Evolutionary conservation across 2,888 invertebrate genomes (phyloP), one percentile per base, ranked within the genome.

Genomic region (Hoplodrina blanda): DNA sequence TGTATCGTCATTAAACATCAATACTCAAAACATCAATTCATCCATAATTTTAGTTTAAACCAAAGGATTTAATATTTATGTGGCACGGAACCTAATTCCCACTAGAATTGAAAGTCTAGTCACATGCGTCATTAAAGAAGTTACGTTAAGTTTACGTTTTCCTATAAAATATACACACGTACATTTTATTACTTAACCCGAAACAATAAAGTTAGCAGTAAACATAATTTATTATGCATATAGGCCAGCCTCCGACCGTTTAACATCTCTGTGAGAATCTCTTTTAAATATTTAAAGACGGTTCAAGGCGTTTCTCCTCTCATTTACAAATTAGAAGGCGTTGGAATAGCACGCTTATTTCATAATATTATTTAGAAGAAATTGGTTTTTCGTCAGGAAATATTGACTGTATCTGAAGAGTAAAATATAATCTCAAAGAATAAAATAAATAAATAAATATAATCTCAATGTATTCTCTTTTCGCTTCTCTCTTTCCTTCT

Each of bases 161-260:
- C 50, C 60, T 50, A 74, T 76, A 74, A 78, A 73, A 60, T 44
- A 55, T 67, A 56, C 20, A 73, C 52, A 64, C 63, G 37, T 65
- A 81, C 60, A 66, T 76, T 83, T 83, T 82, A 84, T 75, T 69
- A 73, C 77, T 62, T 69, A 73, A 75, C 66, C 65, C 69, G 63
- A 84, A 78, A 84, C 82, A 80, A 82, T 86, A 82, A 79, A 83
- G 75, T 77, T 78, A 69, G 70, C 76, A 53, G 85, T 82, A 85
- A 86, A 87, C 84, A 82, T 83, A 72, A 89, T 90, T 89, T 86
- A 90, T 86, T 88, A 89, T 90, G 88, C 76, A 88, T 83, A 76
- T 84, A 85, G 85, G 80, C 78, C 86, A 78, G 84, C 78, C 85
- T 81, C 81, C 73, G 76, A 81, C 77, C 85, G 83, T 80, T 87